Evolutionary conservation across 1,140 invertebrate genomes (phyloP).

Genomic region (Zaprionus davidi): DNA sequence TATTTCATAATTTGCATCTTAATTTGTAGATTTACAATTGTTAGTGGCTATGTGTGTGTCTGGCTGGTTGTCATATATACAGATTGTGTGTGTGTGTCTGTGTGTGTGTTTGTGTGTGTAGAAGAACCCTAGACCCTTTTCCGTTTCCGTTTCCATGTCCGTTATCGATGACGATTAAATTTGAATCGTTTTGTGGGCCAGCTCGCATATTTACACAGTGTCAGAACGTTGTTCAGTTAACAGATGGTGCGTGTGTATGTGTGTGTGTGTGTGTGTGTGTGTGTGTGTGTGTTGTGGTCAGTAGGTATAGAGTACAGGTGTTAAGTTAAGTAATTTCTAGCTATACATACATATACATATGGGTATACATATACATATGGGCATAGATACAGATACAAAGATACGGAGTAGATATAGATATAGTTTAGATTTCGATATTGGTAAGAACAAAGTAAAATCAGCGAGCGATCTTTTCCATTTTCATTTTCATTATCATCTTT

Average conservation of each 20-base stretch:
- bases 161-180: conserved; percentile 18
- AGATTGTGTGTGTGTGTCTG: conserved; percentile 32
- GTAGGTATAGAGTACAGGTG: conserved; percentile 26
- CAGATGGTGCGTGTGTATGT: conserved; percentile 13
- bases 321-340: conserved; percentile 47
- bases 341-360: conserved; percentile 41
- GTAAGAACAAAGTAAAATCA: conserved; percentile 79
- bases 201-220: conserved; percentile 66
- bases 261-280: conserved; percentile 9
- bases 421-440: conserved; percentile 27
- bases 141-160: conserved; percentile 18
- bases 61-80: conserved; percentile 49
- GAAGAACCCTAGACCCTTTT: conserved; percentile 31
- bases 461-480: conserved; percentile 59
- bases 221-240: conserved; percentile 33
- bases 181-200: conserved; percentile 1
- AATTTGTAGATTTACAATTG: conserved; percentile 42
- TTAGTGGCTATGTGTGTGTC: conserved; percentile 37
- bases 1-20: conserved; percentile 29
- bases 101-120: conserved; percentile 29
- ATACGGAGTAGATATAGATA: conserved; percentile 39
- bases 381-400: conserved; percentile 41
- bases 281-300: conserved; percentile 4
- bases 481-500: conserved; percentile 30
- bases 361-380: conserved; percentile 38